Conservation (phyloP, 2,797 vertebrate species). For the Rhabdomys pumilio region DNA sequence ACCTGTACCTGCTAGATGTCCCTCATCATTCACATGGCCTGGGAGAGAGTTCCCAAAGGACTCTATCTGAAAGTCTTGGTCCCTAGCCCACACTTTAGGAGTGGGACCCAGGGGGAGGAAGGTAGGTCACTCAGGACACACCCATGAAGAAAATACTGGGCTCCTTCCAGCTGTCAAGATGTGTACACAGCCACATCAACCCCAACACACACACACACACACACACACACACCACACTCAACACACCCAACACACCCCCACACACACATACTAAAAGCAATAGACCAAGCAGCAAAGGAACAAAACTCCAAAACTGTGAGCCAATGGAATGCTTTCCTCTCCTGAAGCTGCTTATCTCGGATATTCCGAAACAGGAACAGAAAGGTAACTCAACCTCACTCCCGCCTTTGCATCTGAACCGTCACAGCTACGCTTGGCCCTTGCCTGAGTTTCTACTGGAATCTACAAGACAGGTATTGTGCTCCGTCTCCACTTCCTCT, state of each 20-base stretch:
- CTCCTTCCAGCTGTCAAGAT: neutral
- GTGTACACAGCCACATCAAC: neutral
- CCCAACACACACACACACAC: neutral
- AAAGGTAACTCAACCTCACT: neutral
- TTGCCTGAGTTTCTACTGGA: neutral
- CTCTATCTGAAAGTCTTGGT: neutral
- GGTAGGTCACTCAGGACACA: neutral
- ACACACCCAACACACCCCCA: too few relatives aligned
- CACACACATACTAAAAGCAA: neutral
- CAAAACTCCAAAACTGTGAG: neutral
- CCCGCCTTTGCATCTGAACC: neutral
- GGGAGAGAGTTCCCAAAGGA: neutral
- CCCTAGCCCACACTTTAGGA: neutral
- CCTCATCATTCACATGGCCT: neutral
- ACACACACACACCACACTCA: too few relatives aligned
- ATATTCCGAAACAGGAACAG: too few relatives aligned
- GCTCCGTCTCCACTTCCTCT: neutral
- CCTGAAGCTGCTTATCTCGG: neutral
- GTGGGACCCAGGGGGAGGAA: neutral
- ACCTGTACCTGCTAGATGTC: neutral
- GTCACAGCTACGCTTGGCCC: neutral
- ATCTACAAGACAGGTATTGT: neutral
- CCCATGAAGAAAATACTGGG: neutral
- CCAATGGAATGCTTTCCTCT: neutral
- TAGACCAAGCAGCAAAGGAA: neutral